Percentiles rank a stretch among this genome's conserved stretches.
Evolutionary conservation across 2,797 vertebrate genomes (phyloP).

Genomic region (Uromys caudimaculatus): DNA sequence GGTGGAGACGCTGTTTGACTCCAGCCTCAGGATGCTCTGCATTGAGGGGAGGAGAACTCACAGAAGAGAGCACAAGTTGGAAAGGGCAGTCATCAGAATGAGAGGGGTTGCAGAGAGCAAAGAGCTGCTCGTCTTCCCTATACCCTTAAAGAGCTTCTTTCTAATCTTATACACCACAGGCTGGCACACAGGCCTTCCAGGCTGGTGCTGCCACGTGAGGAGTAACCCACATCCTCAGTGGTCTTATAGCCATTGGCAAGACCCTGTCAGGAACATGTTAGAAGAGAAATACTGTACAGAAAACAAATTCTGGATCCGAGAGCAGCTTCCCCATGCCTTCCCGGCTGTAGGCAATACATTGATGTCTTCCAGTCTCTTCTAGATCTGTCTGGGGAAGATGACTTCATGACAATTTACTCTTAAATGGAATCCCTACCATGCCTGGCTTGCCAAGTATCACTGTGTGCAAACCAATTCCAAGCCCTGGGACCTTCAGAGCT

Average conservation of each 20-base stretch:
- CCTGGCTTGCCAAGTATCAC: background rate
- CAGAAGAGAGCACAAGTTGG: background rate
- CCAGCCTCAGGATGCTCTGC: background rate
- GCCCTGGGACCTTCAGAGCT: background rate
- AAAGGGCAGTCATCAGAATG: accelerated
- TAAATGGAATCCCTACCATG: background rate
- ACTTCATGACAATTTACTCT: slow-evolving; percentile 5
- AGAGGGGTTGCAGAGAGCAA: background rate
- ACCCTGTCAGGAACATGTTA: background rate
- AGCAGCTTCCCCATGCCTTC: background rate
- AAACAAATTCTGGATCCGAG: background rate
- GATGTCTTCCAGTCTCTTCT: background rate
- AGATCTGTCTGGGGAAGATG: background rate
- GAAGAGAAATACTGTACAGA: background rate
- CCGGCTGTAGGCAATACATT: background rate
- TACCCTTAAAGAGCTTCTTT: background rate
- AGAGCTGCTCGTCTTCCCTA: background rate
- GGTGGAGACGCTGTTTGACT: background rate
- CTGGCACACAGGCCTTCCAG: background rate
- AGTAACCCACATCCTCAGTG: background rate
- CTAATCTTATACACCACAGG: background rate
- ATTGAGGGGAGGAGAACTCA: too few species aligned
- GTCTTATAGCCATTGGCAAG: background rate
- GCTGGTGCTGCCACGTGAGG: accelerated
- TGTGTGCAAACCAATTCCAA: background rate